phyloP scores from a whole-genome alignment of 1,140 invertebrate genomes.

The Lepidurus packardi region DNA sequence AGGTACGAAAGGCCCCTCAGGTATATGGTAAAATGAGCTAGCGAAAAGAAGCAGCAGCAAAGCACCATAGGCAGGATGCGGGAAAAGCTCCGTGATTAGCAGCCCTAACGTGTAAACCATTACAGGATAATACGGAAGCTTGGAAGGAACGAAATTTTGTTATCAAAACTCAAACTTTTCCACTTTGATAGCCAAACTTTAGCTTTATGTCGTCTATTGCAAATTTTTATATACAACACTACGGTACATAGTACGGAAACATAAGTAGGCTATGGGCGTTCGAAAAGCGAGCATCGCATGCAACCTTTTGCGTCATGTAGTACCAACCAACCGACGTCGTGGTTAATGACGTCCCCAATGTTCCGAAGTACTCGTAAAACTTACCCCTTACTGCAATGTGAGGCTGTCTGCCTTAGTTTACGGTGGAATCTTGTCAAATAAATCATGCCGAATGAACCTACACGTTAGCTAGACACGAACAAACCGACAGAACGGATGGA shows the following conservation, averaged over 20 bases:
- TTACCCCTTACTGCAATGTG: not conserved
- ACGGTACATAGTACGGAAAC: too few species aligned
- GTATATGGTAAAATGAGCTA: slow-evolving; percentile 19
- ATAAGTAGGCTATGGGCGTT: too few species aligned
- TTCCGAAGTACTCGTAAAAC: not conserved
- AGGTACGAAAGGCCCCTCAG: slow-evolving; percentile 17
- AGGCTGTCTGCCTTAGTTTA: slow-evolving; percentile 3
- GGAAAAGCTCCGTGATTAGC: not conserved
- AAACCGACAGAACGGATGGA: not conserved
- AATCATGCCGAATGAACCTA: not conserved
- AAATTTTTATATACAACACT: not conserved
- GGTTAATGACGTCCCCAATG: slow-evolving; percentile 14
- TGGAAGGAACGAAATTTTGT: not conserved
- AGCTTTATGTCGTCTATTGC: not conserved
- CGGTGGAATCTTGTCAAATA: slow-evolving; percentile 1
- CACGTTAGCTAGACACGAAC: not conserved
- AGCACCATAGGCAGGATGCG: slow-evolving; percentile 8
- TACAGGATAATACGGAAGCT: not conserved
- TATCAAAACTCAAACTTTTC: not conserved
- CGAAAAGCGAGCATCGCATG: not conserved
- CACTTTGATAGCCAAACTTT: not conserved
- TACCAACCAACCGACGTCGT: not conserved
- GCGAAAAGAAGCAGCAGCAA: not conserved
- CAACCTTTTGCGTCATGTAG: slow-evolving; percentile 5
- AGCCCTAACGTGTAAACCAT: not conserved